phyloP scores from a whole-genome alignment of 2,888 invertebrate genomes.

The Agrochola litura region DNA sequence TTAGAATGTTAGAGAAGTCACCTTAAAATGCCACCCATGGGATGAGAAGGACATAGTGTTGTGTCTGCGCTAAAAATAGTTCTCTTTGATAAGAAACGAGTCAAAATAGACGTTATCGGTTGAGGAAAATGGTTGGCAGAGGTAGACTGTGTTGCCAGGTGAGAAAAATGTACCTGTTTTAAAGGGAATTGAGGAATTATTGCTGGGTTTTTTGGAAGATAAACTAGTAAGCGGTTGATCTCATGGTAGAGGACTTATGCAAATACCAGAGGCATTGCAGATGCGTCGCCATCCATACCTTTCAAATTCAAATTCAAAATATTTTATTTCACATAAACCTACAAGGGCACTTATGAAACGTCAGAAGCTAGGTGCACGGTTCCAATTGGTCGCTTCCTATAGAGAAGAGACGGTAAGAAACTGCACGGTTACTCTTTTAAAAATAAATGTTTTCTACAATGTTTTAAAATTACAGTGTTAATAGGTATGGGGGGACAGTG shows the following conservation, averaged over 20 bases:
- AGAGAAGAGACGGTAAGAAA: too few relatives aligned
- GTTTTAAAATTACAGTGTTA: too few relatives aligned
- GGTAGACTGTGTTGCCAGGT: constrained; percentile 26
- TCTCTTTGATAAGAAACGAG: constrained; percentile 15
- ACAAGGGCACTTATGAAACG: too few relatives aligned
- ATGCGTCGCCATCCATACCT: background rate
- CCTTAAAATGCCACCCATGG: constrained; percentile 17
- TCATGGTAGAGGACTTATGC: background rate
- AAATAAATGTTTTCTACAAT: too few relatives aligned
- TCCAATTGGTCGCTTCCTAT: too few relatives aligned
- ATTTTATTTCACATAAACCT: too few relatives aligned
- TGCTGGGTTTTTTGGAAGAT: too few relatives aligned
- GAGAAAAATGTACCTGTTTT: background rate
- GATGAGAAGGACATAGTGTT: constrained; percentile 4
- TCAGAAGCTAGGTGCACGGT: too few relatives aligned
- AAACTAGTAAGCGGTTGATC: background rate
- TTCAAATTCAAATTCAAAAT: too few relatives aligned
- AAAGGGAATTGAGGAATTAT: background rate
- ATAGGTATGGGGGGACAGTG: too few relatives aligned
- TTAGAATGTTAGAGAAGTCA: constrained; percentile 24
- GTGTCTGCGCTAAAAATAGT: constrained; percentile 47
- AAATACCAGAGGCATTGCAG: background rate
- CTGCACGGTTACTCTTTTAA: too few relatives aligned
- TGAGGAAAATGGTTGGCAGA: constrained; percentile 33
- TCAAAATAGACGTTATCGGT: constrained; percentile 39